Percentiles rank a stretch among this genome's conserved stretches.
Conservation (phyloP, 2,797 vertebrate genomes). For the Brotula barbata region DNA sequence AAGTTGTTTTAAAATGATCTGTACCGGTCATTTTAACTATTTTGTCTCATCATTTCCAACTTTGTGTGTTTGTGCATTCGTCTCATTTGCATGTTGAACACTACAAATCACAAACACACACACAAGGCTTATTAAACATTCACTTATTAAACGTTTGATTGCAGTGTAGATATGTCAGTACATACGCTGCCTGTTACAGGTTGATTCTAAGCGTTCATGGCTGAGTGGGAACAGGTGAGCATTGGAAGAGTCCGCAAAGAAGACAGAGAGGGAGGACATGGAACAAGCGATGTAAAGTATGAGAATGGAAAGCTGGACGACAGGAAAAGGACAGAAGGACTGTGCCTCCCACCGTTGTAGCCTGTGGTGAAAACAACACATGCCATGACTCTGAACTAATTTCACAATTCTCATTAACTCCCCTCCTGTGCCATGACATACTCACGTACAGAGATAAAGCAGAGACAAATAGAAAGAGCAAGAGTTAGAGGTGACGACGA, state of each 20-base stretch:
- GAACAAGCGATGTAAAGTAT: conserved; percentile 46
- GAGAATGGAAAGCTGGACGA: conserved; percentile 41
- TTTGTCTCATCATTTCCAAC: conserved; percentile 9
- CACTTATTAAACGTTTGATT: conserved; percentile 22
- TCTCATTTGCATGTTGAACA: no score
- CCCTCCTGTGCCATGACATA: conserved; percentile 32
- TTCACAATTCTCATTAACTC: conserved; percentile 60
- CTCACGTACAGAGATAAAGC: conserved; percentile 4
- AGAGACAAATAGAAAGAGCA: conserved; percentile 25
- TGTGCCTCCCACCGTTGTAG: conserved; percentile 44
- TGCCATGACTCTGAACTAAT: conserved; percentile 61
- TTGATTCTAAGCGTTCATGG: conserved; percentile 10
- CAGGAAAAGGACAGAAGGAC: conserved; percentile 56
- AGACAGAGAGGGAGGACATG: conserved; percentile 49
- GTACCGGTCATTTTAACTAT: background rate
- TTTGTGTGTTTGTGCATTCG: no score
- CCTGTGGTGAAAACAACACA: conserved; percentile 57
- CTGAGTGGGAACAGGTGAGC: conserved; percentile 17
- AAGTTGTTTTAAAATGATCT: conserved; percentile 24
- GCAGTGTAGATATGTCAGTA: conserved; percentile 2
- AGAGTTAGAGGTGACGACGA: conserved; percentile 40
- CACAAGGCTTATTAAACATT: conserved; percentile 31
- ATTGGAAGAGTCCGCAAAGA: conserved; percentile 36
- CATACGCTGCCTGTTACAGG: conserved; percentile 6
- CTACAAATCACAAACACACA: conserved; percentile 1